A percentile compares a stretch with the other conserved stretches of the same genome.
Evolutionary conservation across 2,797 vertebrate genomes (phyloP).

Genomic region (Crax fasciolata): DNA sequence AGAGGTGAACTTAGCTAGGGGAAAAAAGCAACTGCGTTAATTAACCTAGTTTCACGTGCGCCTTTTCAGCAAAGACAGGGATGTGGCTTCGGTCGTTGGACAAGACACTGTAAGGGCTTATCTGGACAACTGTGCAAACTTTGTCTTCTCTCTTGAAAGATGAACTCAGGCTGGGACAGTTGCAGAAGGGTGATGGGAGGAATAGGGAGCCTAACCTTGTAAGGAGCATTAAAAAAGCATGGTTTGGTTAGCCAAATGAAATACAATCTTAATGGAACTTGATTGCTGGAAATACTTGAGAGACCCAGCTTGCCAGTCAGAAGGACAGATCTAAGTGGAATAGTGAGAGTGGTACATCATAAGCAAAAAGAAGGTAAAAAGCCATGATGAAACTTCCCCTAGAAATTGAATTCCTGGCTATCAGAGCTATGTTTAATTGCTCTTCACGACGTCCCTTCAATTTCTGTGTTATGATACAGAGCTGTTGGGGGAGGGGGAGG

Average conservation of each 20-base stretch:
- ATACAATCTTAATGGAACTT: not conserved
- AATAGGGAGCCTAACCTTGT: not conserved
- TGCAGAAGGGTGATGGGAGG: not conserved
- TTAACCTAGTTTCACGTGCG: not conserved
- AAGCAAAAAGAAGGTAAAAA: not conserved
- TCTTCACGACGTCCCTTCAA: not conserved
- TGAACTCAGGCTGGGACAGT: not conserved
- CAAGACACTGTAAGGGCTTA: not conserved
- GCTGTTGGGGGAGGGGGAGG: not conserved
- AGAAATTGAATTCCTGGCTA: not conserved
- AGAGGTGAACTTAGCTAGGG: not conserved
- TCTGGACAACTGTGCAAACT: not conserved
- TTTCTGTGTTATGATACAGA: not conserved
- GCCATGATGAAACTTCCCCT: not conserved
- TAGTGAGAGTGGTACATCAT: not conserved
- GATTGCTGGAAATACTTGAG: not conserved
- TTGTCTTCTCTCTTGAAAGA: not conserved
- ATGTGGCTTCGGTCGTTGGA: not conserved
- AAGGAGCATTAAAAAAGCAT: not conserved
- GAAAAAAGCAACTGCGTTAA: not conserved
- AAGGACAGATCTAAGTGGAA: not conserved
- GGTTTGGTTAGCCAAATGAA: not conserved
- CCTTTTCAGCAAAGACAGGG: not conserved
- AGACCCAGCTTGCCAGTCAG: not conserved
- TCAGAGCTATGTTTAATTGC: not conserved